Base-by-base conservation (phyloP, 2,888 invertebrate genomes). In the Caenorhabditis sulstoni region DNA sequence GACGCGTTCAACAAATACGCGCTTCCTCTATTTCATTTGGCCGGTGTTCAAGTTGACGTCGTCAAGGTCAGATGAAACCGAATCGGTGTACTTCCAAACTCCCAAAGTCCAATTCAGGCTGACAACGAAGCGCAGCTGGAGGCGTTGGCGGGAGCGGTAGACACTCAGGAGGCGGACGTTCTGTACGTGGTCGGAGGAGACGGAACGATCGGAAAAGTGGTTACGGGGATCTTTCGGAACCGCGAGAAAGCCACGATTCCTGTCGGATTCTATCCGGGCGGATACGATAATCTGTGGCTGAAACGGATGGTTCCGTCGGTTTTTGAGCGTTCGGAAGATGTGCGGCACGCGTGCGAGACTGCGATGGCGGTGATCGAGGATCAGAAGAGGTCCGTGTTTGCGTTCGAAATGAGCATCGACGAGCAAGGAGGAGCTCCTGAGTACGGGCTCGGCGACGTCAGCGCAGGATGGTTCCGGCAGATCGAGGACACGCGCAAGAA, bases 331-430 rank as follows among this genome's bases (percentile, higher is more conserved):
- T 70, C 78, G 2, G 73, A 80, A 35, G 87, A 87, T 62, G 86
- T 87, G 41, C 76, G 86, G 22, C 55, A 79, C 16, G 82, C 79
- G 11, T 89, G 89, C 71, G 89, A 89, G 73, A 84, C 85, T 44
- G 87, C 87, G 8, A 89, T 89, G 88, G 89, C 89, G 5, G 71
- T 89, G 3, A 87, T 89, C 47, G 88, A 89, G 52, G 85, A 87
- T 37, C 65, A 74, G 18, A 71, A 74, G 12, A 61, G 52, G 8
- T 62, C 50, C 50, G 55, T 66, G 0, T 71, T 52, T n/a, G 80
- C 80, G 5, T 80, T 76, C 55, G 75, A 75, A 37, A 57, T 73
- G 61, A 77, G 18, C n/a, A 71, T 41, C 0, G 74, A 75, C 47
- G 61, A 37, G 1, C 58, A 65, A 1, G 37, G 59, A 41, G 35